A percentile compares a stretch with the other conserved stretches of the same genome.
phyloP scores from a whole-genome alignment of 2,113 vertebrate species.

The Ciconia boyciana region DNA sequence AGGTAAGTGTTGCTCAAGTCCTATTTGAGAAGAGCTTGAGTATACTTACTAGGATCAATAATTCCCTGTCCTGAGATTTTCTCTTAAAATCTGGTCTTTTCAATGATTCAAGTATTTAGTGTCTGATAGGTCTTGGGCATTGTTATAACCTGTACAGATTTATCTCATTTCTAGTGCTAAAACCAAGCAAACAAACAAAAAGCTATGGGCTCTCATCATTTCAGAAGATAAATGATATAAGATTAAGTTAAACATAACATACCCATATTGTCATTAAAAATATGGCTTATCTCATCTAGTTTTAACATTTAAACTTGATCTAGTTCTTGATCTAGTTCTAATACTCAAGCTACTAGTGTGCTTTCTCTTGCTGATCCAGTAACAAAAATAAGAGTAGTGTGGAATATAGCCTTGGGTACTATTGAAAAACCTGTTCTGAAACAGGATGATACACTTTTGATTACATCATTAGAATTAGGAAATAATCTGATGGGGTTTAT shows the following conservation, averaged over 20 bases:
- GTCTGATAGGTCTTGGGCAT: background rate
- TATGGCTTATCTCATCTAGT: background rate
- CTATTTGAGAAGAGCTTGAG: background rate
- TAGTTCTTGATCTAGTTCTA: background rate
- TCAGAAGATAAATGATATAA: background rate
- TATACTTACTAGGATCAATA: background rate
- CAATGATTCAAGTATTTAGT: background rate
- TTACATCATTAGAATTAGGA: background rate
- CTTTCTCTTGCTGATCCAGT: background rate
- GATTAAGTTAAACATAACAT: background rate
- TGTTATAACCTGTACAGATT: background rate
- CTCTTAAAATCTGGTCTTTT: background rate
- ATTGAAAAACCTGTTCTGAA: background rate
- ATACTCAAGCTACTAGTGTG: background rate
- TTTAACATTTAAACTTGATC: background rate
- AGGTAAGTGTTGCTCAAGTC: conserved; percentile 53
- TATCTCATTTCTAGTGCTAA: background rate
- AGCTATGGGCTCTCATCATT: background rate
- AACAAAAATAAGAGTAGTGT: background rate
- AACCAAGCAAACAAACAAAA: background rate
- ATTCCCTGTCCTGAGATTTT: background rate
- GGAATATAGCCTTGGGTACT: background rate
- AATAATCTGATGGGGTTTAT: background rate
- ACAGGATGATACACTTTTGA: background rate
- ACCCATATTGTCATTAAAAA: background rate